Evolutionary conservation across 2,113 vertebrate genomes (phyloP), one percentile per base, ranked within the genome.

Genomic region (Acrocephalus arundinaceus): DNA sequence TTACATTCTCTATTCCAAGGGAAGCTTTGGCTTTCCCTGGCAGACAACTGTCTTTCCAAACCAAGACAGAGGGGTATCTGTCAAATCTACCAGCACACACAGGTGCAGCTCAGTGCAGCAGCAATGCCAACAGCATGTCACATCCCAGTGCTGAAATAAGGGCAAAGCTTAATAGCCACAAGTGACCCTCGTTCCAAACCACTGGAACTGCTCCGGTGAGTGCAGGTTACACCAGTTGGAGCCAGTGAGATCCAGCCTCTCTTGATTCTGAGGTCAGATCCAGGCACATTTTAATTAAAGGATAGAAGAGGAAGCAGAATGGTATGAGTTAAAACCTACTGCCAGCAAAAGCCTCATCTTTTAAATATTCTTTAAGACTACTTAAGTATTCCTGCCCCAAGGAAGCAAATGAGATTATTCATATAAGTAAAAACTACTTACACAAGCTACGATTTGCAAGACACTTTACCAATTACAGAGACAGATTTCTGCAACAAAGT

Each of bases 301-400:
- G 65, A 71, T 55, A 86, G 43, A 59, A 90, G 37, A 93, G 31
- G 83, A 95, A 92, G 61, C 78, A 91, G 85, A 95, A 72, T 30
- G 28, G 73, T 67, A 92, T 0, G 23, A 81, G 73, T 89, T 81
- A 87, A 90, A 93, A 93, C 48, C 35, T 43, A 87, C 66, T 78
- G 41, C 85, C 65, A 92, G 66, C 49, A 90, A 92, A 80, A 86
- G 83, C 57, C 61, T 93, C 68, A 48, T 58, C 65, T 93, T 90
- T 84, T 88, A 92, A 93, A 94, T 94, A 89, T 91, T 90, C 65
- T 86, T 81, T 67, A 90, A 80, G 48, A 87, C 57, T 86, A 48
- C 43, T 77, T 88, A 89, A 84, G 79, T 75, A 96, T 94, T 95
- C 88, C 76, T 78, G 73, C 92, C 92, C 73, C 85, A 75, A 86